These are phyloP conservation scores for Hyla sarda DNA, from an alignment of 2,113 vertebrate species.

Conservation along the genomic window DNA sequence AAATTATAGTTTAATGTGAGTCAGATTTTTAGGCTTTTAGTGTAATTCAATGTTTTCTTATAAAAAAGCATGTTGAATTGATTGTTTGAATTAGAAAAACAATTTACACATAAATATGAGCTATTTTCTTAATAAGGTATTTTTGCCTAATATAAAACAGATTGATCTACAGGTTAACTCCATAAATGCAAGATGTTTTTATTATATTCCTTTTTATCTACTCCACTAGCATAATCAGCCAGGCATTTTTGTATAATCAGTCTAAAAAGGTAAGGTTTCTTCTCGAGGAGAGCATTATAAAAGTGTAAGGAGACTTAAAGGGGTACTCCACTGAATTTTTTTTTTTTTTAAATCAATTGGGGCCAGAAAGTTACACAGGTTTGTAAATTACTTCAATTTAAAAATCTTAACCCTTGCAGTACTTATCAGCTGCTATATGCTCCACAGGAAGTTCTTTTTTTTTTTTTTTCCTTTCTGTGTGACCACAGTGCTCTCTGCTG, in stretches of 20 bases:
- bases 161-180: neutral
- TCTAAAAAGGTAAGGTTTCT: no score
- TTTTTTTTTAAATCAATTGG: no score
- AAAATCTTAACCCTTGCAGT: no score
- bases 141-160: neutral
- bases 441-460: no score
- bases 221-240: neutral
- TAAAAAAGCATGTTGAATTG: conserved; percentile 27
- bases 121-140: neutral
- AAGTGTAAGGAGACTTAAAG: no score
- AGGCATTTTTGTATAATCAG: neutral
- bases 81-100: conserved; percentile 13
- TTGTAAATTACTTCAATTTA: no score
- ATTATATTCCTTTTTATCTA: neutral
- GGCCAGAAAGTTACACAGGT: no score
- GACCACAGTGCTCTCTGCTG: no score
- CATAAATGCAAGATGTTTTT: neutral
- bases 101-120: neutral
- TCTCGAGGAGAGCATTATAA: no score
- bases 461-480: no score
- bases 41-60: conserved; percentile 11
- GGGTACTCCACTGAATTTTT: no score
- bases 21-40: conserved; percentile 35
- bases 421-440: no score
- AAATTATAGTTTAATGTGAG: conserved; percentile 21